phyloP scores from a whole-genome alignment of 2,113 vertebrate genomes.

The Emydocephalus ijimae region DNA sequence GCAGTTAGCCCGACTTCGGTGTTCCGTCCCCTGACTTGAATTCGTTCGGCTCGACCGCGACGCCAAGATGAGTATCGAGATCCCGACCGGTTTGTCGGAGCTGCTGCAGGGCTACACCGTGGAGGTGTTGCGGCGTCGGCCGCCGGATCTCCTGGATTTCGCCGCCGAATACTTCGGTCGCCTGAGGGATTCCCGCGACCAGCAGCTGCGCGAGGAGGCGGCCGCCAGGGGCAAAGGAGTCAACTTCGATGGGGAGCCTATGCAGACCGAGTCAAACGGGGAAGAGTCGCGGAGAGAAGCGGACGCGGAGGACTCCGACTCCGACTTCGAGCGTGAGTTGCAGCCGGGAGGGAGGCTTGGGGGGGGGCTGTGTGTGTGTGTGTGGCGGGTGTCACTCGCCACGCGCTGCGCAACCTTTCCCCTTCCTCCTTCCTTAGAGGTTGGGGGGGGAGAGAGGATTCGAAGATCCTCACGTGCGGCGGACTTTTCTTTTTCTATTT shows the following conservation, averaged over 20 bases:
- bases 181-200: conserved; percentile 80
- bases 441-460: neutral
- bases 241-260: conserved; percentile 80
- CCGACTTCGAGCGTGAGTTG: conserved; percentile 89
- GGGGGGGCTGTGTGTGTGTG: too few species aligned
- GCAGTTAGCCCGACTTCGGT: conserved; percentile 9
- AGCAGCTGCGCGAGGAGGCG: conserved; percentile 64
- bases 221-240: conserved; percentile 68
- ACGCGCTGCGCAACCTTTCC: neutral
- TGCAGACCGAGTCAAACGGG: conserved; percentile 85
- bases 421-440: too few species aligned
- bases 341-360: neutral
- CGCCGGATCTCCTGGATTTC: conserved; percentile 90
- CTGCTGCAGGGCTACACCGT: conserved; percentile 96
- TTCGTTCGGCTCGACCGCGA: conserved; percentile 21
- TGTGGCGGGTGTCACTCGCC: neutral
- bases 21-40: conserved; percentile 5
- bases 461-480: neutral
- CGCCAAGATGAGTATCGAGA: conserved; percentile 90
- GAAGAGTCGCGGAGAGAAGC: conserved; percentile 66
- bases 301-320: conserved; percentile 69
- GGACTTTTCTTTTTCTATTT: neutral
- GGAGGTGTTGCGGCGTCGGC: conserved; percentile 91
- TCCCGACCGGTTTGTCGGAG: conserved; percentile 93
- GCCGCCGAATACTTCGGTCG: conserved; percentile 94